Base-by-base conservation (phyloP, 2,113 vertebrate genomes). In the Agelaius phoeniceus region DNA sequence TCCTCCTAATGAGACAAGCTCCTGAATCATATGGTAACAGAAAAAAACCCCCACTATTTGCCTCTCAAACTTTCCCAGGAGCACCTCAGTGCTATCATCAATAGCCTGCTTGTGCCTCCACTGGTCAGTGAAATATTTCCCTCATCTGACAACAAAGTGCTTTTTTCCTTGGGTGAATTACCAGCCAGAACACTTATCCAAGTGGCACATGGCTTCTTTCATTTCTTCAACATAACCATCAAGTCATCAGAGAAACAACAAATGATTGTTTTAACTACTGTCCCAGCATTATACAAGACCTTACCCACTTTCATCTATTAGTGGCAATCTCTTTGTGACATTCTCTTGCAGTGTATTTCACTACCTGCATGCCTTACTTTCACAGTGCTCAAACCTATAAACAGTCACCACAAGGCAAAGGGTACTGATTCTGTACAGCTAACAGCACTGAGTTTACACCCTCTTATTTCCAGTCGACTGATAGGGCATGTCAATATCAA, bases 81-180 rank as follows among this genome's bases (percentile, higher is more conserved):
- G 4, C 7, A 44, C 14, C 8, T 87, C 31, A 31, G 16, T 35
- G 7, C 3, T 55, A 9, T 7, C 44, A 52, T 27, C n/a, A 74
- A 18, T 13, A 55, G 14, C 18, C 26, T 75, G 12, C 15, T 79
- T 91, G 9, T 6, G 54, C 11, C 5, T 41, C 5, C n/a, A 54
- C 6, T 31, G 11, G 6, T 41, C 43, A 72, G 26, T 28, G 49
- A 68, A 87, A 2, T 39, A 44, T 44, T 79, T 74, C 4, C 7
- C 10, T 41, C 27, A 26, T 24, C 28, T 21, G 10, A 75, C 6
- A 55, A 13, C 3, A 84, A 87, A 59, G 2, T 10, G 1, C 0
- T 4, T 41, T 59, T 89, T 31, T 0, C 5, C 63, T 55, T 48
- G 26, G 11, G 8, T 48, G 41, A 62, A 74, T n/a, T 66, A 39